Base-by-base conservation (phyloP, 2,888 invertebrate species). In the Onchidella celtica region DNA sequence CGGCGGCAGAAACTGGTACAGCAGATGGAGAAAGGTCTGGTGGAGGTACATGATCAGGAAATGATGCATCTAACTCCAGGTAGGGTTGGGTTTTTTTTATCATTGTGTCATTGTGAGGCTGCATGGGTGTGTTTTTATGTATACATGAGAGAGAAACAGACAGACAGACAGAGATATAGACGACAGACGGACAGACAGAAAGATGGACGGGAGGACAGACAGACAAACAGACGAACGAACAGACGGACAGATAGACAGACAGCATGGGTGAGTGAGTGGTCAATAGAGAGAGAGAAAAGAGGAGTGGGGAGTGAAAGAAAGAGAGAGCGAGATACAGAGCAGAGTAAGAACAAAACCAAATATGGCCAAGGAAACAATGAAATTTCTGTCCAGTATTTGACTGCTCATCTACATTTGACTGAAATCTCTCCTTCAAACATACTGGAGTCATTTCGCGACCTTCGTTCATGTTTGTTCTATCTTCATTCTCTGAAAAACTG, bases 11-110 rank as follows among this genome's bases (percentile, higher is more conserved):
- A 95, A 86, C 94, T 96, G 79, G 95, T 96, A 85, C 94, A 95
- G 85, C 96, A 95, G 91, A 95, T 96, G 87, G 95, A 96, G 88
- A 94, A 95, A 86, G 96, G 96, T 11, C 94, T 96, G 89, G 94
- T 95, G 1, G 90, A 94, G 69, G 93, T 94, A 68, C 96, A 96
- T 87, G 85, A 89, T 21, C 88, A 88, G 40, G 92, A 93, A 81
- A 91, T 93, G 91, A 84, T 86, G 27, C 86, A 90, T 63, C 89
- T 92, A 21, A 85, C 91, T 32, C 83, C 87, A 87, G 92, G 93
- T 93, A 82, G 69, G 86, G n/a, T 63, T 27, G 32, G 21, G 24
- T 9, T n/a, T 17, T 72, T 27, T 72, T 38, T 55, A 14, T 57
- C 17, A 21, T 24, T 55, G 32, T n/a, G 47, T 17, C 6, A n/a